These are phyloP conservation scores for Heliconius cydno DNA, from an alignment of 2,888 invertebrate genomes.

Conservation along the genomic window DNA sequence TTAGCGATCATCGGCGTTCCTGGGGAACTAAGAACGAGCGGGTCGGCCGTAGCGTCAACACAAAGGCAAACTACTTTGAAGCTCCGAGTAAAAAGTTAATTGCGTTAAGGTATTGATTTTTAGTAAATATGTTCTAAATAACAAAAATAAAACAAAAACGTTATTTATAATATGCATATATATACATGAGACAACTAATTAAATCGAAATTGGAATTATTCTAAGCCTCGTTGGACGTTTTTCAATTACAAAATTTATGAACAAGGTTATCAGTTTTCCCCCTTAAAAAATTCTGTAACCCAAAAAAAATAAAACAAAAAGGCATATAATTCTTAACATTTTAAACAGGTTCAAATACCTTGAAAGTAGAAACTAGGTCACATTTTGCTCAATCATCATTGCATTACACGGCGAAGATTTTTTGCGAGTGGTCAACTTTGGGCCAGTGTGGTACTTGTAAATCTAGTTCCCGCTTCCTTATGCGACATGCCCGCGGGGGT, in stretches of 20 bases:
- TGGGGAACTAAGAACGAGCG: background rate
- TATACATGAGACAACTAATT: too few species aligned
- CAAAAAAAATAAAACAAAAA: background rate
- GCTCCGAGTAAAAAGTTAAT: background rate
- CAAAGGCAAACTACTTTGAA: background rate
- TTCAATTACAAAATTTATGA: too few species aligned
- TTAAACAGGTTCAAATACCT: conserved; percentile 7
- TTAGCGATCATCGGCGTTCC: conserved; percentile 39
- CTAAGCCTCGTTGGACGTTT: too few species aligned
- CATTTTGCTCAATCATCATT: conserved; percentile 17
- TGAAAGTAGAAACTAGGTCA: conserved; percentile 16
- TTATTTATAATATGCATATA: too few species aligned
- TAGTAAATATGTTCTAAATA: background rate
- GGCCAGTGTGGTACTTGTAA: conserved; percentile 7
- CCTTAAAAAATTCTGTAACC: too few species aligned
- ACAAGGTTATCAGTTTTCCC: too few species aligned
- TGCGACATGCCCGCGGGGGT: conserved; percentile 17
- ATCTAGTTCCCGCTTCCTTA: conserved; percentile 27
- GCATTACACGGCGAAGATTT: background rate
- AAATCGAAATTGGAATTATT: too few species aligned
- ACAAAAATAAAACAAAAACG: too few species aligned
- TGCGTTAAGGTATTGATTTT: background rate
- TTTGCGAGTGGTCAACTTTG: conserved; percentile 5
- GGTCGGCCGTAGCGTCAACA: conserved; percentile 8
- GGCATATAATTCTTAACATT: background rate